Percentiles rank a stretch among this genome's conserved stretches.
Conservation (phyloP, 2,888 invertebrate genomes). For the Drosophila neoperkinsi region DNA sequence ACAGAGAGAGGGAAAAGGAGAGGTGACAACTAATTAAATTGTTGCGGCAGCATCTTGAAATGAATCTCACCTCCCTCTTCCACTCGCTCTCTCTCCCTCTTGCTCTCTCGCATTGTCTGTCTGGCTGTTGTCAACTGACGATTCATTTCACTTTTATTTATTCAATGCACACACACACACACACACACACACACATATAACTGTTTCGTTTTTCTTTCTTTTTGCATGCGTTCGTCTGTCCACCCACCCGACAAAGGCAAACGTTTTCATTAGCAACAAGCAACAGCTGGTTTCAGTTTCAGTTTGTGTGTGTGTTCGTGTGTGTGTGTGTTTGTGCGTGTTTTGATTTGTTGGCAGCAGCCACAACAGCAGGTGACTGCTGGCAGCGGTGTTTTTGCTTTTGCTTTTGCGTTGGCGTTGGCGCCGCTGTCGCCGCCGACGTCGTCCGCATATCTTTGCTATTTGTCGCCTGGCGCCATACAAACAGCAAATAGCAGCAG, state of each 20-base stretch:
- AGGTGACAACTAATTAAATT: conserved; percentile 12
- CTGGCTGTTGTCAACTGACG: conserved; percentile 15
- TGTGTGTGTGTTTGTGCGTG: conserved; percentile 20
- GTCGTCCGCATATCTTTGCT: conserved; percentile 66
- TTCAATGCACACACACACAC: conserved; percentile 24
- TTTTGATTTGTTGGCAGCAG: conserved; percentile 61
- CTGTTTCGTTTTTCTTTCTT: not conserved
- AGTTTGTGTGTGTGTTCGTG: not conserved
- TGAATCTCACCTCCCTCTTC: not conserved
- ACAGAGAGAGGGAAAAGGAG: not conserved
- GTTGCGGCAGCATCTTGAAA: conserved; percentile 5
- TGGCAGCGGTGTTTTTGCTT: conserved; percentile 13
- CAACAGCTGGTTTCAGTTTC: conserved; percentile 59
- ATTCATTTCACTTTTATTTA: conserved; percentile 20
- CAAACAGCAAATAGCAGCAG: conserved; percentile 5
- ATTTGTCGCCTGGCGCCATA: conserved; percentile 59
- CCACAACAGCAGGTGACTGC: conserved; percentile 47
- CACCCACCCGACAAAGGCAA: conserved; percentile 33
- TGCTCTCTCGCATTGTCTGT: not conserved
- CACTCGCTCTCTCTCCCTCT: not conserved
- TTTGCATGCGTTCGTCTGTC: conserved; percentile 7
- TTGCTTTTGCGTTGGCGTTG: conserved; percentile 34
- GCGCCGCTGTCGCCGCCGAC: conserved; percentile 16
- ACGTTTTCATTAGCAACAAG: conserved; percentile 32
- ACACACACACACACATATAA: conserved; percentile 1